Evolutionary conservation across 2,797 vertebrate species (phyloP).

Genomic region (Syngnathus acus): DNA sequence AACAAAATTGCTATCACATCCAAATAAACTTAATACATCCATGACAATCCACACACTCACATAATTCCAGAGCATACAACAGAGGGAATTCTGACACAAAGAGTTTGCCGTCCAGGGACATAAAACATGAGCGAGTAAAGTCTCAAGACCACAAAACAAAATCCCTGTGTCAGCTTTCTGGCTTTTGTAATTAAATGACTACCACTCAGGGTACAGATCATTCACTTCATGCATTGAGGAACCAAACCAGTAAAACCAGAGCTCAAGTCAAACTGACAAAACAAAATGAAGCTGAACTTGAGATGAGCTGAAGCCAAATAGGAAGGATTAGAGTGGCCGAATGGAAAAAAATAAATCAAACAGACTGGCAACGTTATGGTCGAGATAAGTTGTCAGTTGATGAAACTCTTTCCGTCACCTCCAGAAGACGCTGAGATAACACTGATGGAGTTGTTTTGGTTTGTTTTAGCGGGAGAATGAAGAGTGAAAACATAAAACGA

Average conservation of each 20-base stretch:
- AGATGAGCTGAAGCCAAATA: slow-evolving; percentile 43
- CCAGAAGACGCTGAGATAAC: slow-evolving; percentile 64
- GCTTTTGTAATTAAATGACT: slow-evolving; percentile 41
- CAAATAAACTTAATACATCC: slow-evolving; percentile 31
- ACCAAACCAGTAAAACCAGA: slow-evolving; percentile 57
- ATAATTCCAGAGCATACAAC: slow-evolving; percentile 50
- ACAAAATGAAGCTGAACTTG: slow-evolving; percentile 51
- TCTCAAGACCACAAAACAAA: slow-evolving; percentile 47
- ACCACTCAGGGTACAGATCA: slow-evolving; percentile 55
- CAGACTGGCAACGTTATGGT: slow-evolving; percentile 58
- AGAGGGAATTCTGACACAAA: slow-evolving; percentile 66
- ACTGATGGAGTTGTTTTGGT: slow-evolving; percentile 65
- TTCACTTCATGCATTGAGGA: slow-evolving; percentile 67
- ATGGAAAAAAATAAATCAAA: slow-evolving; percentile 33
- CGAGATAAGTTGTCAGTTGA: slow-evolving; percentile 59
- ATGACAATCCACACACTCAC: slow-evolving; percentile 44
- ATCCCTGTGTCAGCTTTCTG: slow-evolving; percentile 67
- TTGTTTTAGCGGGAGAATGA: slow-evolving; percentile 52
- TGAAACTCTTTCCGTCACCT: slow-evolving; percentile 62
- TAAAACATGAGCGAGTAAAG: slow-evolving; percentile 20
- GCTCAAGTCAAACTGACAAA: slow-evolving; percentile 49
- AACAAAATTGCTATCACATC: slow-evolving; percentile 31
- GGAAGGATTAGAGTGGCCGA: slow-evolving; percentile 54
- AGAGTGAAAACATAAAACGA: slow-evolving; percentile 55
- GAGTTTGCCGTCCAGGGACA: slow-evolving; percentile 42